Evolutionary conservation across 2,888 invertebrate species (phyloP), one percentile per base, ranked within the genome.

Genomic region (Pardosa pseudoannulata): DNA sequence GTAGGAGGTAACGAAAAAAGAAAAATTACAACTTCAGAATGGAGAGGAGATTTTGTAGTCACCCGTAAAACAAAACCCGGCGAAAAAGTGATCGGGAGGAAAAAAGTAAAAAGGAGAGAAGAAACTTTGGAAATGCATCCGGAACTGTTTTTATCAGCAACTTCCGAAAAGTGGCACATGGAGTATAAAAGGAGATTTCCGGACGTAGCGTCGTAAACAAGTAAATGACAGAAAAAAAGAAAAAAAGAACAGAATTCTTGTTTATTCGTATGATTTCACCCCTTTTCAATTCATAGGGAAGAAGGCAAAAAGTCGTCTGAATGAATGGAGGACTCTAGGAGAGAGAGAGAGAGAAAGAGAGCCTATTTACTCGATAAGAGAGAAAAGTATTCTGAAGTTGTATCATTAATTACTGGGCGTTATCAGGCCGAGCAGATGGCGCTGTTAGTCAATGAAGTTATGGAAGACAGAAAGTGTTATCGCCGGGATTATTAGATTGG

Each of bases 301-400:
- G 5, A 36, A 9, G 36, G 9, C 0, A 2, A 2, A 3, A 23
- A n/a, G n/a, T n/a, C n/a, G 56, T 56, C 56, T 23, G 64, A 56
- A 56, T 64, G 36, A 64, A 74, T 74, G 67, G 31, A n/a, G 67
- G 31, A n/a, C 32, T 67, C 28, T 23, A 36, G n/a, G 67, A 67
- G 36, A n/a, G 74, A 23, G 56, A 56, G 23, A 23, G n/a, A n/a
- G n/a, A n/a, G n/a, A n/a, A n/a, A 56, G 23, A 67, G 72, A 80
- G 72, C 56, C 73, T 73, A 80, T 80, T n/a, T 80, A 80, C 72
- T 80, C 19, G 80, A 80, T 80, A 80, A 80, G 80, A 73, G 80
- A 73, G n/a, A n/a, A n/a, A 65, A 67, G 67, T 62, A 62, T 65
- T 50, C 73, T 41, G 65, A 73, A 73, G 80, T 67, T 80, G 64